Evolutionary conservation across 2,888 invertebrate species (phyloP), one percentile per base, ranked within the genome.

Genomic region (Microctonus brassicae): DNA sequence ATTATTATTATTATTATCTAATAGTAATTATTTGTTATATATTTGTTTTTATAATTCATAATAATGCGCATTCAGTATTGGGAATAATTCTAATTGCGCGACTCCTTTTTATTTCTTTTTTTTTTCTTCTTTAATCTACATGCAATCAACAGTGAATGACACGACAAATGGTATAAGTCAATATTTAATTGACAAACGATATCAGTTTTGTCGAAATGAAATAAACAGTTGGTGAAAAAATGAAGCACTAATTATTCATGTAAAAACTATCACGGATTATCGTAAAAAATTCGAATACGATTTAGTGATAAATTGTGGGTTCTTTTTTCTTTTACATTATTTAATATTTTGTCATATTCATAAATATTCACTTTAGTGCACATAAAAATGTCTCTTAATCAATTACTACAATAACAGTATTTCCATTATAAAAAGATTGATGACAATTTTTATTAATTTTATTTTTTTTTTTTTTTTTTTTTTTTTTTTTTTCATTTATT

Each of bases 91-190:
- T 10, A 42, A 34, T 22, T 22, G 24, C 39, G 26, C 39, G 24
- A 24, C 13, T 11, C 5, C 5, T 9, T 10, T 60, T 13, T 62
- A 22, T 39, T 64, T 65, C n/a, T 24, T 24, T 61, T 62, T 52
- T 52, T 63, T 24, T 29, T 67, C n/a, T 33, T 53, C 53, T 58
- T 57, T 69, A 69, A 69, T 69, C 57, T 58, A 68, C 70, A 60
- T 63, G 70, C 57, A 55, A 73, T 68, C 65, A 58, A 77, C 78
- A 80, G 78, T 79, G 78, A 75, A 77, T 73, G 75, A 73, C 76
- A 82, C 63, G 61, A 78, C 81, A 82, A 83, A 84, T 82, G 81
- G 82, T 82, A 81, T 83, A n/a, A 76, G 80, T 80, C 80, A 39
- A 60, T 22, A 53, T 65, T 33, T 22, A 34, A 33, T 47, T 6